Conservation (phyloP, 2,797 vertebrate species). For the Cephalopachus bancanus region DNA sequence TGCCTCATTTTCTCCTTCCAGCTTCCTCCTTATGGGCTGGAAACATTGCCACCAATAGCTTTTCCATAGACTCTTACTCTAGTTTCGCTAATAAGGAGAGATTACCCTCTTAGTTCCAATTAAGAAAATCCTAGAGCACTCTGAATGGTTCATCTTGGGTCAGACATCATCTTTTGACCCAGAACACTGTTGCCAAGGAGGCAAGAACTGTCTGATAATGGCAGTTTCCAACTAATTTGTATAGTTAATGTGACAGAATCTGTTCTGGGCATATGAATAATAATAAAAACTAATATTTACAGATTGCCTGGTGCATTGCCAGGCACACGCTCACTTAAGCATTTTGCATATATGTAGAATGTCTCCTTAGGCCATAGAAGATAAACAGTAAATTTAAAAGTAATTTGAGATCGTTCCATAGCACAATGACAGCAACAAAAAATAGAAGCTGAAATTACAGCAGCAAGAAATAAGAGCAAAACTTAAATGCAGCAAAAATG, state of each 20-base stretch:
- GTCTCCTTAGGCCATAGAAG: background rate
- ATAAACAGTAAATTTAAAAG: background rate
- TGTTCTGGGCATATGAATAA: constrained; percentile 16
- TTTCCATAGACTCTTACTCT: background rate
- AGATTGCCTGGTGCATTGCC: background rate
- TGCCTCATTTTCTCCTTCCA: background rate
- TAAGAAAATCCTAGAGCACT: constrained; percentile 21
- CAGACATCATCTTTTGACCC: background rate
- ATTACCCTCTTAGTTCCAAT: background rate
- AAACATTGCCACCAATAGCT: background rate
- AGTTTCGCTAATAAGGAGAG: constrained; percentile 8
- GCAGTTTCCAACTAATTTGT: background rate
- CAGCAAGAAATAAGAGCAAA: constrained; percentile 20
- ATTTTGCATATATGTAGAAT: background rate
- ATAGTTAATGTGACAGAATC: background rate
- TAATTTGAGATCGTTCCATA: background rate
- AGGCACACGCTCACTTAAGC: background rate
- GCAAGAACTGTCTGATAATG: background rate
- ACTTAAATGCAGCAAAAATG: background rate
- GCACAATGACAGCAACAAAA: background rate
- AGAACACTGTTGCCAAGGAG: constrained; percentile 5
- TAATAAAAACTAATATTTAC: background rate
- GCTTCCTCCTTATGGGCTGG: background rate
- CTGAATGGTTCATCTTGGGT: background rate
- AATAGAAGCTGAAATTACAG: constrained; percentile 23